These are phyloP conservation scores for Drosophila orena DNA, from an alignment of 1,140 invertebrate genomes.

Conservation along the genomic window DNA sequence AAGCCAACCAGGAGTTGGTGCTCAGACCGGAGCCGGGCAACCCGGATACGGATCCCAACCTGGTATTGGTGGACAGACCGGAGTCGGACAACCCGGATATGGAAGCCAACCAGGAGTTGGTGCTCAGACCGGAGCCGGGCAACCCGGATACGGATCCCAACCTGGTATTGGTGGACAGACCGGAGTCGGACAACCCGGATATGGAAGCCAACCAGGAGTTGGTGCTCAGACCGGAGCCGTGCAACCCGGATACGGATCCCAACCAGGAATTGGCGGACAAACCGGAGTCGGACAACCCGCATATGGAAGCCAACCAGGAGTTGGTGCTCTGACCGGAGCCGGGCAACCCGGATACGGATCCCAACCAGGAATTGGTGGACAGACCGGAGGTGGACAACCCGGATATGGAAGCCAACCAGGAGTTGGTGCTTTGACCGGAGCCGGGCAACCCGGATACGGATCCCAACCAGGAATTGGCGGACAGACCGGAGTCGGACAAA, in stretches of 20 bases:
- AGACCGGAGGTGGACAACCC: not conserved
- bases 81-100: conserved; percentile 10
- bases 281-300: not conserved
- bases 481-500: not conserved
- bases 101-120: conserved; percentile 4
- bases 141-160: conserved; percentile 9
- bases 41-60: conserved; percentile 11
- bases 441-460: not conserved
- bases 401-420: not conserved
- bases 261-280: conserved; percentile 13
- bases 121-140: conserved; percentile 7
- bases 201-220: conserved; percentile 1
- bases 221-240: conserved; percentile 10
- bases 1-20: too few species aligned
- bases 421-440: too few species aligned
- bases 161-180: conserved; percentile 8
- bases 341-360: too few species aligned
- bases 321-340: conserved; percentile 18
- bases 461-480: not conserved
- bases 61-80: conserved; percentile 6
- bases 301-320: conserved; percentile 6
- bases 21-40: conserved; percentile 11
- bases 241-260: conserved; percentile 6
- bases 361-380: conserved; percentile 17
- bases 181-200: conserved; percentile 15